phyloP scores from a whole-genome alignment of 2,113 vertebrate genomes.

The Pachycephala philippinensis region DNA sequence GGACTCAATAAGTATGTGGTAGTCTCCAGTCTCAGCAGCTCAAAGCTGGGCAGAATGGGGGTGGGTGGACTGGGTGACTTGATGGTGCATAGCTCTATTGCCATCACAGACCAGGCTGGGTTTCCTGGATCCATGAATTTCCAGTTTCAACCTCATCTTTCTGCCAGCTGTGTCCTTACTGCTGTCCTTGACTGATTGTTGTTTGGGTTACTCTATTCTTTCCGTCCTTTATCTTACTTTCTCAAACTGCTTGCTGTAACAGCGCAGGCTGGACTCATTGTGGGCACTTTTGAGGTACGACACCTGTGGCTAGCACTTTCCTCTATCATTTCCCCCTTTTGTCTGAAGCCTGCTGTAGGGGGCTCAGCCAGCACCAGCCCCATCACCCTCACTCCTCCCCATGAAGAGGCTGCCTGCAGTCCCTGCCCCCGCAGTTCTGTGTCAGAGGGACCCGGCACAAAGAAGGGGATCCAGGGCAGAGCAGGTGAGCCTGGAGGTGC shows the following conservation, averaged over 20 bases:
- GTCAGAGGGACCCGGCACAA: background rate
- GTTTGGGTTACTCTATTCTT: conserved; percentile 19
- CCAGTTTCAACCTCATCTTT: background rate
- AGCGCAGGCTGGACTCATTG: background rate
- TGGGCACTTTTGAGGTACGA: background rate
- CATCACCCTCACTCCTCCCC: rapidly evolving
- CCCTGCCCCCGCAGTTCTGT: rapidly evolving
- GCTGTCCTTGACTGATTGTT: background rate
- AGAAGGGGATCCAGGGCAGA: background rate
- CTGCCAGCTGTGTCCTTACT: background rate
- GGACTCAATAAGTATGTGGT: background rate
- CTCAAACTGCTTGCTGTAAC: background rate
- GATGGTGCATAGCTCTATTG: background rate
- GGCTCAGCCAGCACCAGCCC: background rate
- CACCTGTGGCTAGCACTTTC: background rate
- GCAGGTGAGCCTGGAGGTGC: background rate
- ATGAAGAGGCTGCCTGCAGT: background rate
- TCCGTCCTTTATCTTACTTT: background rate
- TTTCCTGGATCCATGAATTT: background rate
- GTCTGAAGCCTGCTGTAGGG: background rate
- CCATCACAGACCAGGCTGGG: background rate
- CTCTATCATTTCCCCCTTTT: background rate
- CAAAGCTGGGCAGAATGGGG: background rate
- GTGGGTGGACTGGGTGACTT: background rate
- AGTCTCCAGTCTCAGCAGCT: background rate